A percentile compares a stretch with the other conserved stretches of the same genome.
These are phyloP conservation scores for Philaethria dido DNA, from an alignment of 2,888 invertebrate genomes.

Conservation along the genomic window DNA sequence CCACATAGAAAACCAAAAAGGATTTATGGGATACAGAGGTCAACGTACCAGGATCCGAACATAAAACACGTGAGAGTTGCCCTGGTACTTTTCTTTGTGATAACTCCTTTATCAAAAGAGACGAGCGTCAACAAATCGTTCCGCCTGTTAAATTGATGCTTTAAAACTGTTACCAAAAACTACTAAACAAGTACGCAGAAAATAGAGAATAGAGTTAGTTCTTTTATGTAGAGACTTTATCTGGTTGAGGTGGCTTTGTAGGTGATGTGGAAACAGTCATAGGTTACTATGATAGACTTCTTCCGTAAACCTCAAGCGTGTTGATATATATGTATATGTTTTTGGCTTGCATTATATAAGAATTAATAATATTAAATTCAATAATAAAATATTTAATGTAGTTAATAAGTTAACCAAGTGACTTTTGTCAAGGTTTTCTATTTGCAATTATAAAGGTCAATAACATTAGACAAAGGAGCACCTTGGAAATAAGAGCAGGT, in stretches of 20 bases:
- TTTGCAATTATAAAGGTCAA: conserved; percentile 18
- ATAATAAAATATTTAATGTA: neutral
- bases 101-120: conserved; percentile 38
- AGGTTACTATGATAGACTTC: too few species aligned
- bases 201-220: neutral
- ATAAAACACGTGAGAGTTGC: conserved; percentile 41
- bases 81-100: conserved; percentile 34
- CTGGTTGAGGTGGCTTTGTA: too few species aligned
- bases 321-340: neutral
- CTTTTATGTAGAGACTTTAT: neutral
- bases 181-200: neutral
- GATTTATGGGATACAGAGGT: conserved; percentile 42
- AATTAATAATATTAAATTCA: neutral
- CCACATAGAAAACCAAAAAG: conserved; percentile 22
- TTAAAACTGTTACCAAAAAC: conserved; percentile 15
- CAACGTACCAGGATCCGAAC: conserved; percentile 44
- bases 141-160: conserved; percentile 33
- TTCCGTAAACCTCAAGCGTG: too few species aligned
- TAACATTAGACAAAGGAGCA: conserved; percentile 11
- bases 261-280: too few species aligned
- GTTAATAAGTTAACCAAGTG: neutral
- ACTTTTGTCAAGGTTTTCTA: conserved; percentile 15
- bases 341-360: neutral
- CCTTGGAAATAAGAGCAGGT: conserved; percentile 19
- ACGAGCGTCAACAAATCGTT: conserved; percentile 36